phyloP scores from a whole-genome alignment of 2,797 vertebrate genomes.

The Diglossa cyanea region DNA sequence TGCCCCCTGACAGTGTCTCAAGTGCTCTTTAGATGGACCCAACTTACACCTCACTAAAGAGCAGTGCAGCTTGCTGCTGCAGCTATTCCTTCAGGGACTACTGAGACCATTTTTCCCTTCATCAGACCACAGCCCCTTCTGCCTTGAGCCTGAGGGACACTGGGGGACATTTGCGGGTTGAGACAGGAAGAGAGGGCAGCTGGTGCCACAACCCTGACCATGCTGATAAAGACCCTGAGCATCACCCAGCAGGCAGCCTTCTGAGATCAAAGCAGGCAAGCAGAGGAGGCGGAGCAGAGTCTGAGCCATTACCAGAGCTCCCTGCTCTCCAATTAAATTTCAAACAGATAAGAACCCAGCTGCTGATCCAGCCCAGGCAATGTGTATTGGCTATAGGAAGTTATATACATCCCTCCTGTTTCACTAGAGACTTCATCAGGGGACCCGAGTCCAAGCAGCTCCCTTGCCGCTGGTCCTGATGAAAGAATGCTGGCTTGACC shows the following conservation, averaged over 20 bases:
- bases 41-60: background rate
- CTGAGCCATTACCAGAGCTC: background rate
- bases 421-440: background rate
- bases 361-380: background rate
- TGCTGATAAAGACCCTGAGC: background rate
- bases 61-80: background rate
- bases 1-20: background rate
- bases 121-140: background rate
- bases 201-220: background rate
- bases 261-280: background rate
- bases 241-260: background rate
- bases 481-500: constrained; percentile 27
- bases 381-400: background rate
- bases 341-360: background rate
- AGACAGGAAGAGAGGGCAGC: background rate
- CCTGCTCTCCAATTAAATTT: background rate
- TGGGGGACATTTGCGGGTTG: background rate
- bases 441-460: background rate
- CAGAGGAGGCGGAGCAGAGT: background rate
- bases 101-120: background rate
- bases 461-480: background rate
- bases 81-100: background rate
- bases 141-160: accelerated
- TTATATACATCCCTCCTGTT: background rate
- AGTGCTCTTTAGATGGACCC: background rate